Evolutionary conservation across 2,113 vertebrate genomes (phyloP).

Genomic region (Crocuta crocuta): DNA sequence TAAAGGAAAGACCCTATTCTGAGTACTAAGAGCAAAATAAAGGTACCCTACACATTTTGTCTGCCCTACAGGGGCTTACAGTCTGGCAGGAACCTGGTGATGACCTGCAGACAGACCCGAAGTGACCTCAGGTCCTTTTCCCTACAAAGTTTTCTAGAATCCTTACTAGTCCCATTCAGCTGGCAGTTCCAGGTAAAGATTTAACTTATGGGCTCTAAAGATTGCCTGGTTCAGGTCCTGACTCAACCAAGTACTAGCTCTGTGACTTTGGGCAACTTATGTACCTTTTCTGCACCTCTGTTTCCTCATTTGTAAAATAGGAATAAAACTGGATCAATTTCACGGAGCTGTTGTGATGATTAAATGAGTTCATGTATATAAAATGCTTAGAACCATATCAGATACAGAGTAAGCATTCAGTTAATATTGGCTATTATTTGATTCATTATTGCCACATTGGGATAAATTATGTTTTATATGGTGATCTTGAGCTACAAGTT

Average conservation of each 20-base stretch:
- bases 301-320: slow-evolving; percentile 25
- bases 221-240: background rate
- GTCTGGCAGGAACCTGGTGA: background rate
- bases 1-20: background rate
- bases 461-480: background rate
- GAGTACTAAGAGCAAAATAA: background rate
- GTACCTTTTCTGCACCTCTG: background rate
- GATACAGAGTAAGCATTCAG: background rate
- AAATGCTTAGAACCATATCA: background rate
- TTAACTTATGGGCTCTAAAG: background rate
- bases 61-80: background rate
- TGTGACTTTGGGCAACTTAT: background rate
- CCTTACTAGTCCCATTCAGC: background rate
- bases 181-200: background rate
- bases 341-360: background rate
- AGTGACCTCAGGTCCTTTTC: background rate
- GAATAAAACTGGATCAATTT: background rate
- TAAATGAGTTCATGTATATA: background rate
- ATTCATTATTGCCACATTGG: slow-evolving; percentile 9
- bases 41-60: background rate
- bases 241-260: background rate
- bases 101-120: background rate
- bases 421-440: background rate
- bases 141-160: background rate
- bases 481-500: background rate